Percentiles rank a stretch among this genome's conserved stretches.
Conservation (phyloP, 37 sponge, comb jelly and placozoan species). For the Amphimedon queenslandica region DNA sequence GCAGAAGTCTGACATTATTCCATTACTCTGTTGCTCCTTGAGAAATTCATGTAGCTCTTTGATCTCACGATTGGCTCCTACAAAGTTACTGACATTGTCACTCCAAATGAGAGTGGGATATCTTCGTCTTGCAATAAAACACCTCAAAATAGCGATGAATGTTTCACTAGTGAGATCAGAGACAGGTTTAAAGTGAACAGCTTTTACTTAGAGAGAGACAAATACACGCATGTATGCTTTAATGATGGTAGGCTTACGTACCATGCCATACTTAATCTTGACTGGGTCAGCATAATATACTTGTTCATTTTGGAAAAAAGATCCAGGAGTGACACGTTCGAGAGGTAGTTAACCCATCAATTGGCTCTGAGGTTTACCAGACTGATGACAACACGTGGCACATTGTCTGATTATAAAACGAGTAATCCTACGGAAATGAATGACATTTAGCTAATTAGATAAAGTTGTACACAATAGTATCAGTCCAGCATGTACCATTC, state of each 20-base stretch:
- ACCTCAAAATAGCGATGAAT: not conserved
- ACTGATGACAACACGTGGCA: not conserved
- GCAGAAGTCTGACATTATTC: not conserved
- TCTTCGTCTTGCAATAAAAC: not conserved
- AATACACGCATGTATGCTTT: not conserved
- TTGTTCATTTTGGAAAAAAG: not conserved
- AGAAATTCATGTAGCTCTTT: not conserved
- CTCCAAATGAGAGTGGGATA: not conserved
- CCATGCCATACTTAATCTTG: not conserved
- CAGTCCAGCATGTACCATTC: not conserved
- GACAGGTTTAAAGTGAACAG: not conserved
- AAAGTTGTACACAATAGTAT: not conserved
- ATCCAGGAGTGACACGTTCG: too few species aligned
- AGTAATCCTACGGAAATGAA: not conserved
- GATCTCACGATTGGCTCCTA: not conserved
- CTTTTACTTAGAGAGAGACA: not conserved
- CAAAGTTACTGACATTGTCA: slow-evolving; percentile 8
- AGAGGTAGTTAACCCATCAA: not conserved
- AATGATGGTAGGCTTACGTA: not conserved
- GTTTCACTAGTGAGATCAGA: not conserved
- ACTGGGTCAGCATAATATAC: not conserved
- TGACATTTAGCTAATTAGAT: not conserved
- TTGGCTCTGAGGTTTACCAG: not conserved
- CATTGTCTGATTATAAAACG: not conserved
- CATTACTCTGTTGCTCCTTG: not conserved